phyloP scores from a whole-genome alignment of 2,113 vertebrate species.

The Sinocyclocheilus rhinocerous region DNA sequence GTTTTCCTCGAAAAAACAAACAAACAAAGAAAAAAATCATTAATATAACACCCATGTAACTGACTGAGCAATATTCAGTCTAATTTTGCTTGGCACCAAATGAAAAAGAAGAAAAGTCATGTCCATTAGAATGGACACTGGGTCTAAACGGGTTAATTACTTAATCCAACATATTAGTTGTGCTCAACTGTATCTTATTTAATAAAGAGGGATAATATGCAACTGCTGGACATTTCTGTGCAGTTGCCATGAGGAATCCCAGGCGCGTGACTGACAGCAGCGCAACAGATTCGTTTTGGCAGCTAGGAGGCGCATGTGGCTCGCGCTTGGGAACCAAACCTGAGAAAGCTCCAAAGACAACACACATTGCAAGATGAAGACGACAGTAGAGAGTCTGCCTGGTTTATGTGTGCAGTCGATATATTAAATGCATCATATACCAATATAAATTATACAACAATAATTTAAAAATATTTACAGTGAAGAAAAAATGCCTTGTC shows the following conservation, averaged over 20 bases:
- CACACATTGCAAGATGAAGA: background rate
- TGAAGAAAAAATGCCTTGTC: background rate
- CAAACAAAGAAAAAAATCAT: too few species aligned
- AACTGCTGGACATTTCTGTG: slow-evolving; percentile 14
- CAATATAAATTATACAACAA: background rate
- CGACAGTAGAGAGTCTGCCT: too few species aligned
- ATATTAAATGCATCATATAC: background rate
- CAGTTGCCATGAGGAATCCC: slow-evolving; percentile 4
- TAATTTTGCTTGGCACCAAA: background rate
- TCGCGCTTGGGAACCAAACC: slow-evolving; percentile 64
- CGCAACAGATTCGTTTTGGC: slow-evolving; percentile 27
- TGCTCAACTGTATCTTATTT: background rate
- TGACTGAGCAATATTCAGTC: background rate
- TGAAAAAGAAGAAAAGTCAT: background rate
- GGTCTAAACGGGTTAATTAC: slow-evolving; percentile 4
- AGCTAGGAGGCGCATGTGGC: slow-evolving; percentile 80
- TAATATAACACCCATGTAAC: too few species aligned
- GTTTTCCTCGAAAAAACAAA: too few species aligned
- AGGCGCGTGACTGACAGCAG: slow-evolving; percentile 14
- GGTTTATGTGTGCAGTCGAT: background rate
- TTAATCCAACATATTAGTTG: slow-evolving; percentile 1
- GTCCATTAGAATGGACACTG: background rate
- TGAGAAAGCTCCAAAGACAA: background rate
- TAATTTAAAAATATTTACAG: background rate
- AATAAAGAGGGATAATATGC: background rate